These are phyloP conservation scores for Orchestes rusci DNA, from an alignment of 2,888 invertebrate species.

Conservation along the genomic window DNA sequence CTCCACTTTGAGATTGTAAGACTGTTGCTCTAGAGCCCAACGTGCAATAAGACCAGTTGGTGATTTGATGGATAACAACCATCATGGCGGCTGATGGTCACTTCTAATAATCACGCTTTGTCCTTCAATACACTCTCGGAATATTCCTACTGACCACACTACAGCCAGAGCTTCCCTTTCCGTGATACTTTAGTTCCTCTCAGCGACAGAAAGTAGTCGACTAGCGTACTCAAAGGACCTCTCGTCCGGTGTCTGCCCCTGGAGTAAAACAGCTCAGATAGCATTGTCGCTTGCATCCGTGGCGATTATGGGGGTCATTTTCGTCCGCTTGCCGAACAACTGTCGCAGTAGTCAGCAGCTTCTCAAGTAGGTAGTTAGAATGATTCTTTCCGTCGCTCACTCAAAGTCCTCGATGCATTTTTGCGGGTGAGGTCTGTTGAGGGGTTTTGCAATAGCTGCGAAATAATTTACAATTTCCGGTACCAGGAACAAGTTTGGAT, in stretches of 20 bases:
- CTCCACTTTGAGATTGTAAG: slow-evolving; percentile 30
- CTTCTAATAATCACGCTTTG: slow-evolving; percentile 36
- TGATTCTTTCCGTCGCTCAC: slow-evolving; percentile 9
- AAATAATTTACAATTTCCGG: slow-evolving; percentile 24
- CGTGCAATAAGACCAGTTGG: slow-evolving; percentile 38
- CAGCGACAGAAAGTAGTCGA: slow-evolving; percentile 26
- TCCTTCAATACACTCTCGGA: slow-evolving; percentile 39
- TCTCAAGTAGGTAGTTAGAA: slow-evolving; percentile 14
- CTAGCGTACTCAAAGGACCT: slow-evolving; percentile 31
- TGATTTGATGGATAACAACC: slow-evolving; percentile 37
- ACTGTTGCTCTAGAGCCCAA: slow-evolving; percentile 40
- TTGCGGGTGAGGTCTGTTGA: slow-evolving; percentile 23
- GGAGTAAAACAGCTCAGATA: slow-evolving; percentile 18
- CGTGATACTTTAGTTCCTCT: slow-evolving; percentile 28
- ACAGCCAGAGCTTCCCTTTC: slow-evolving; percentile 30
- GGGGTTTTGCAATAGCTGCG: slow-evolving; percentile 22
- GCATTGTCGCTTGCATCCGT: slow-evolving; percentile 25
- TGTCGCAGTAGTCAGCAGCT: background rate
- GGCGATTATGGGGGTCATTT: slow-evolving; percentile 24
- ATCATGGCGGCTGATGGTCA: slow-evolving; percentile 45
- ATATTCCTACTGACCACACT: slow-evolving; percentile 36
- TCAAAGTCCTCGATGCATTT: slow-evolving; percentile 14
- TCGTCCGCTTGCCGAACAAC: slow-evolving; percentile 10
- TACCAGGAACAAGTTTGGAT: slow-evolving; percentile 28
- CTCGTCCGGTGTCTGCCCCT: slow-evolving; percentile 26